Evolutionary conservation across 2,888 invertebrate genomes (phyloP), one percentile per base, ranked within the genome.

Genomic region (Cylindroiulus punctatus): DNA sequence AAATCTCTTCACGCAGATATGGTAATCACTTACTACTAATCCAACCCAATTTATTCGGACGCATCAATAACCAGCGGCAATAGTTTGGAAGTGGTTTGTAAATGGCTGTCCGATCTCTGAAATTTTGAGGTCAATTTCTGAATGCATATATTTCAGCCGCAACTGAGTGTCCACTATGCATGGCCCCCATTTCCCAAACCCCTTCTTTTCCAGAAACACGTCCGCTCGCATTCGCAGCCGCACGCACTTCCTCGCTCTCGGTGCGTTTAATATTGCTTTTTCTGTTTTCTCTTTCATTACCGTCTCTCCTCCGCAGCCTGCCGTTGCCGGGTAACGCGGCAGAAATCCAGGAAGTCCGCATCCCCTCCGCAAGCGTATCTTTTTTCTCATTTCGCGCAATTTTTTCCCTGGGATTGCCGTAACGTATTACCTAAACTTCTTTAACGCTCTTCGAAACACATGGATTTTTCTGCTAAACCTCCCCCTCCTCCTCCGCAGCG

Each of bases 271-370:
- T 57, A 57, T 57, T 57, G 57, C 57, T 57, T 57, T 57, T 47
- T 47, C 19, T n/a, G 57, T 57, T 36, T 52, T 57, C 57, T n/a
- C n/a, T 57, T 57, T 57, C 57, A 57, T 57, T 57, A 47, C 47
- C 14, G 14, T 47, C 47, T 17, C 17, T 17, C 14, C 47, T 10
- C 14, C 0, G 47, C 14, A 4, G 22, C n/a, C n/a, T 8, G 52
- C 14, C n/a, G 57, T 57, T 57, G 57, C 57, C 57, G n/a, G 57
- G 57, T 57, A 57, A 57, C 57, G 57, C 3, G n/a, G 57, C 5
- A 57, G 22, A 19, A 12, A 47, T 47, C 47, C 47, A 47, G 47
- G 1, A 47, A 47, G 17, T 47, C 14, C 17, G 47, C 47, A 47
- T 47, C 17, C 17, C 47, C 47, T 47, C 57, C 57, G 4, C n/a